phyloP scores from a whole-genome alignment of 2,113 vertebrate genomes.

The Gymnobelideus leadbeateri region DNA sequence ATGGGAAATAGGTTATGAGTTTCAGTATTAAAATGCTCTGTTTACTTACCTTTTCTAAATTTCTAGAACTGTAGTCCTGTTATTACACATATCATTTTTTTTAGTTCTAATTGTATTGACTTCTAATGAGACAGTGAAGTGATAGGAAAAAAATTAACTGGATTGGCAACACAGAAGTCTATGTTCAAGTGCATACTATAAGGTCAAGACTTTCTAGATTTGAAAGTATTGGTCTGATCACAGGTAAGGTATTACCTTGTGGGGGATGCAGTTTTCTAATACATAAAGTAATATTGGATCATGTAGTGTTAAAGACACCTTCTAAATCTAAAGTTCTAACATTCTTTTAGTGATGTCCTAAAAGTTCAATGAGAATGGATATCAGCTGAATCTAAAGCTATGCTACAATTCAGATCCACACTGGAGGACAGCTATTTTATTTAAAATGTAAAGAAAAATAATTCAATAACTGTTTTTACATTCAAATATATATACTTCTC shows the following conservation, averaged over 20 bases:
- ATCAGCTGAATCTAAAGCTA: background rate
- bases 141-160: background rate
- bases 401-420: background rate
- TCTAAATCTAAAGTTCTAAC: slow-evolving; percentile 27
- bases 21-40: background rate
- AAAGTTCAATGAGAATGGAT: background rate
- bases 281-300: slow-evolving; percentile 4
- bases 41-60: slow-evolving; percentile 29
- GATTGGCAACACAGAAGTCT: background rate
- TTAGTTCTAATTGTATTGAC: background rate
- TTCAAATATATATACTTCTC: slow-evolving; percentile 14
- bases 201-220: background rate
- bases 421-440: background rate
- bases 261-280: background rate
- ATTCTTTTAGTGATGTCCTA: slow-evolving; percentile 32
- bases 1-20: slow-evolving; percentile 38
- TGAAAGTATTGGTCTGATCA: background rate
- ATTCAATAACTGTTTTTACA: background rate
- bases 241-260: background rate
- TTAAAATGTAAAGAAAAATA: background rate
- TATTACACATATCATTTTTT: background rate
- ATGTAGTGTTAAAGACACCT: background rate
- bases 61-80: slow-evolving; percentile 21
- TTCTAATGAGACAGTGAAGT: background rate
- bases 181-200: background rate